Evolutionary conservation across 2,888 invertebrate species (phyloP).

Genomic region (Caenorhabditis imperialis): DNA sequence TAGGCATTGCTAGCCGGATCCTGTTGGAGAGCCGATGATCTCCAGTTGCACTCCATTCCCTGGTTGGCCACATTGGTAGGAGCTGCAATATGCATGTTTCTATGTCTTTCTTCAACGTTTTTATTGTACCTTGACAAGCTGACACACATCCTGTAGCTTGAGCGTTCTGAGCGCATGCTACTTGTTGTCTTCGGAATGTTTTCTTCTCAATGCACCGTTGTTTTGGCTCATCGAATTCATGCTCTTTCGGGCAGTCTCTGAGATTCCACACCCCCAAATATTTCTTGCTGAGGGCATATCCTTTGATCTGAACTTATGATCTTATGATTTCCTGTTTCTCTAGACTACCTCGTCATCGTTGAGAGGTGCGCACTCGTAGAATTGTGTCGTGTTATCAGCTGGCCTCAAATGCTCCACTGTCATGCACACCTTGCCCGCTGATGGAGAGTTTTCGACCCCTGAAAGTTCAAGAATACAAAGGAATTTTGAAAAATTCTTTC

Average conservation of each 20-base stretch:
- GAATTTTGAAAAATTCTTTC: too few species aligned
- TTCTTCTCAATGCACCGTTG: conserved; percentile 68
- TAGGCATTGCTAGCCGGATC: conserved; percentile 62
- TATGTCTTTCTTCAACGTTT: too few species aligned
- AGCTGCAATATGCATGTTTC: conserved; percentile 9
- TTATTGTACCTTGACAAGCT: conserved; percentile 59
- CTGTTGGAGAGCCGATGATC: conserved; percentile 63
- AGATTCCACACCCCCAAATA: conserved; percentile 74
- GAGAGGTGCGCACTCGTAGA: conserved; percentile 74
- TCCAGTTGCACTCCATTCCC: conserved; percentile 72
- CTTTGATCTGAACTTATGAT: conserved; percentile 47
- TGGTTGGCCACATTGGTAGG: conserved; percentile 40
- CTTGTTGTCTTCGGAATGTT: conserved; percentile 67
- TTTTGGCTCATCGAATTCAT: conserved; percentile 71
- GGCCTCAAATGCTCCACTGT: conserved; percentile 70
- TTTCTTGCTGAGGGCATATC: conserved; percentile 64
- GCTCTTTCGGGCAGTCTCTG: conserved; percentile 69
- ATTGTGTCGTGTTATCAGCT: conserved; percentile 63
- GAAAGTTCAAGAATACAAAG: conserved; percentile 6
- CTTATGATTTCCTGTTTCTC: background rate
- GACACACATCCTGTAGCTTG: conserved; percentile 56
- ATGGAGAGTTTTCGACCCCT: conserved; percentile 27
- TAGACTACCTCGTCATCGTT: conserved; percentile 68
- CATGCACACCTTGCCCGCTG: conserved; percentile 70
- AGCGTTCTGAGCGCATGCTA: conserved; percentile 61